These are phyloP conservation scores for Eublepharis macularius DNA, from an alignment of 2,113 vertebrate genomes.

Conservation along the genomic window DNA sequence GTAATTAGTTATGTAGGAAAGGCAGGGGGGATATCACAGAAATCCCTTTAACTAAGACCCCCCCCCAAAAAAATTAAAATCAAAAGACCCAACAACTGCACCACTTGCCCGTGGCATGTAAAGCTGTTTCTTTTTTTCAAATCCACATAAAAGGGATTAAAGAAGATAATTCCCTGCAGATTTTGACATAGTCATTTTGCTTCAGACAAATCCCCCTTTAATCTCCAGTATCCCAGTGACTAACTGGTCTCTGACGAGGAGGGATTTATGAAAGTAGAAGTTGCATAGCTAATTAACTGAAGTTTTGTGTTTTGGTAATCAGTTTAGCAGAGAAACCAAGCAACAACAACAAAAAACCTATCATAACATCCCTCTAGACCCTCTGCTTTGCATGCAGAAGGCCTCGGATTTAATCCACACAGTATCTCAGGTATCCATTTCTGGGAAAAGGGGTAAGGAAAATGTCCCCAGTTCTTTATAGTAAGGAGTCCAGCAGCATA, in stretches of 20 bases:
- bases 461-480: no score
- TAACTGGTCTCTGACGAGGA: slow-evolving; percentile 39
- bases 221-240: slow-evolving; percentile 34
- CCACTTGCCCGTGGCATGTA: slow-evolving; percentile 24
- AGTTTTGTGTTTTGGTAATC: slow-evolving; percentile 39
- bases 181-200: slow-evolving; percentile 54
- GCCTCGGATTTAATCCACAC: no score
- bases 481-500: no score
- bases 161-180: no score
- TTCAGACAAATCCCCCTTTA: slow-evolving; percentile 56
- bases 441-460: no score
- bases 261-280: slow-evolving; percentile 47
- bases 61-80: slow-evolving; percentile 37
- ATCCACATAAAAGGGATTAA: slow-evolving; percentile 57
- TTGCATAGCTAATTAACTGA: slow-evolving; percentile 41
- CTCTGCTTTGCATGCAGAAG: no score
- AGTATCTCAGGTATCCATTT: no score
- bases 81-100: no score
- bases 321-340: no score
- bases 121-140: slow-evolving; percentile 30
- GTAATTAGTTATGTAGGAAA: slow-evolving; percentile 27
- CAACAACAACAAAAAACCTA: no score
- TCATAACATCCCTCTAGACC: no score
- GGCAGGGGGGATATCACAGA: slow-evolving; percentile 2
- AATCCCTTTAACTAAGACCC: slow-evolving; percentile 40